phyloP scores from a whole-genome alignment of 2,113 vertebrate genomes.

The Salvelinus sp. region DNA sequence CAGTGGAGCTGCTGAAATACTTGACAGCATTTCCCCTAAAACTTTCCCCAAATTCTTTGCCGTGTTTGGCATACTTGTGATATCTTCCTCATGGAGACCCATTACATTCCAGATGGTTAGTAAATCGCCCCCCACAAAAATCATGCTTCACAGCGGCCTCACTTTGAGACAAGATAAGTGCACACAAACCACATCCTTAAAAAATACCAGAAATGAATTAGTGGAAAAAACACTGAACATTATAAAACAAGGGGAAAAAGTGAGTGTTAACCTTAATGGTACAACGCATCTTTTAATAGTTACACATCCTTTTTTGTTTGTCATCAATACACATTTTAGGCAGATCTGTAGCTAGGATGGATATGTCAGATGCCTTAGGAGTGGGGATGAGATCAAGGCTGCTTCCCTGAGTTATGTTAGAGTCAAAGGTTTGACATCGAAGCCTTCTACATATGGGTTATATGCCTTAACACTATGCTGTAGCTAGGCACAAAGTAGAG shows the following conservation, averaged over 20 bases:
- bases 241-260: constrained; percentile 69
- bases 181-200: constrained; percentile 67
- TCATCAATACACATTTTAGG: constrained; percentile 55
- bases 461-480: constrained; percentile 28
- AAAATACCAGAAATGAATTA: constrained; percentile 68
- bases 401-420: constrained; percentile 75
- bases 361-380: constrained; percentile 47
- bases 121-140: constrained; percentile 49
- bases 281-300: constrained; percentile 64
- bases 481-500: constrained; percentile 25
- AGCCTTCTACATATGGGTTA: constrained; percentile 15
- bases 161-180: constrained; percentile 71
- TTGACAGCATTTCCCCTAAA: constrained; percentile 30
- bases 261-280: constrained; percentile 65
- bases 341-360: constrained; percentile 52
- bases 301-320: constrained; percentile 47
- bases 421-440: not conserved
- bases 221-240: constrained; percentile 67
- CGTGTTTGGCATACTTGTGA: constrained; percentile 28
- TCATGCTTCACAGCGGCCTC: constrained; percentile 70
- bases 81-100: constrained; percentile 11
- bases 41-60: constrained; percentile 28
- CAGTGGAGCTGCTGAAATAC: constrained; percentile 48
- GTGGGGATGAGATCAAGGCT: constrained; percentile 75
- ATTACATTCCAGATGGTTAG: constrained; percentile 44